Evolutionary conservation across 2,113 vertebrate species (phyloP).

Genomic region (Herpetotheres cachinnans): DNA sequence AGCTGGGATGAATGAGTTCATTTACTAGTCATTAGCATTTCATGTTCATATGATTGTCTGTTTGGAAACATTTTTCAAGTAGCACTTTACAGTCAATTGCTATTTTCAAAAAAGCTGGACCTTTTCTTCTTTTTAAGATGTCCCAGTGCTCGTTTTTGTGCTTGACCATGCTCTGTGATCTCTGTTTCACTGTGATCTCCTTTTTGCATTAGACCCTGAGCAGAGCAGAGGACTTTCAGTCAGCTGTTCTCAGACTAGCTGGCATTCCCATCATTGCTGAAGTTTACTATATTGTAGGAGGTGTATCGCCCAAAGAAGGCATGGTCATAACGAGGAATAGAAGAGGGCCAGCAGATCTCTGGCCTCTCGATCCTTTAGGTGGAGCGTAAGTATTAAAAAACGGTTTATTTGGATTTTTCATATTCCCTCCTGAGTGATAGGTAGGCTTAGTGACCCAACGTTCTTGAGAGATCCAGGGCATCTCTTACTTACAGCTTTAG

Average conservation of each 20-base stretch:
- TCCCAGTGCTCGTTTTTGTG: not conserved
- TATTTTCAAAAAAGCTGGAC: not conserved
- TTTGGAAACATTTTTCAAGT: not conserved
- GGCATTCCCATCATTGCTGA: conserved; percentile 85
- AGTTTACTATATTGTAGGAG: conserved; percentile 92
- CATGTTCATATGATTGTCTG: not conserved
- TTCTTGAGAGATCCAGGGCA: not conserved
- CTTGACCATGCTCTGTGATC: not conserved
- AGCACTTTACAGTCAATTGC: not conserved
- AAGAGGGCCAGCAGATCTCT: conserved; percentile 83
- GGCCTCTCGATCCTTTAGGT: conserved; percentile 82
- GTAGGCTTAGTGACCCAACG: not conserved
- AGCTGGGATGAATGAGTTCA: not conserved
- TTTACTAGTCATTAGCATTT: not conserved
- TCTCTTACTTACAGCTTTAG: not conserved
- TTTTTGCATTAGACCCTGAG: conserved; percentile 66
- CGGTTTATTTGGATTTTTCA: fast-evolving
- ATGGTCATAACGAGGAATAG: conserved; percentile 88
- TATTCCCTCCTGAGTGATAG: not conserved
- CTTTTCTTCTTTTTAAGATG: not conserved
- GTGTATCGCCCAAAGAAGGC: conserved; percentile 78
- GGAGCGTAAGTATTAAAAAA: conserved; percentile 78
- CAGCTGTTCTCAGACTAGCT: conserved; percentile 81
- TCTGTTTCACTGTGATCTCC: not conserved
- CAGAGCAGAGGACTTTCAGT: conserved; percentile 80